Evolutionary conservation across 2,113 vertebrate genomes (phyloP).

Genomic region (Nothocercus nigrocapillus): DNA sequence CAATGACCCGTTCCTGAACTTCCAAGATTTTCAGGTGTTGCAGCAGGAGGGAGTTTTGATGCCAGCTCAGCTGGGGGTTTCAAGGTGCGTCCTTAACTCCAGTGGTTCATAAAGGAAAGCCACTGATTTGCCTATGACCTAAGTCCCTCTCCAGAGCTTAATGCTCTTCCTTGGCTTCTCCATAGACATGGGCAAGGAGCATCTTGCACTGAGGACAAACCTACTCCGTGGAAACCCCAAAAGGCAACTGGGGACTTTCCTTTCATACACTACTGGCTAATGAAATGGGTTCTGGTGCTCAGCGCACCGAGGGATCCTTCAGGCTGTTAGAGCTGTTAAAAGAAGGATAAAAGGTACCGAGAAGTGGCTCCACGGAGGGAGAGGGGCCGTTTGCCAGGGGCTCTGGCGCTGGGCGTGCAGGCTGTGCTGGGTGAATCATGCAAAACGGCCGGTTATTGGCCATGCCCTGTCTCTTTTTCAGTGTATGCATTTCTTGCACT

Average conservation of each 20-base stretch:
- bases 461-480: not conserved
- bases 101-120: not conserved
- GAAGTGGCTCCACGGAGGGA: not conserved
- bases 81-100: not conserved
- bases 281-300: not conserved
- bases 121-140: fast-evolving
- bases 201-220: not conserved
- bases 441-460: not conserved
- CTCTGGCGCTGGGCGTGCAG: not conserved
- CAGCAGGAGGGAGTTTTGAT: not conserved
- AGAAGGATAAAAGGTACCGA: not conserved
- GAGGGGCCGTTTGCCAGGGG: not conserved
- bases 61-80: not conserved
- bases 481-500: not conserved
- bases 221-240: not conserved
- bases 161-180: fast-evolving
- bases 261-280: not conserved
- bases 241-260: not conserved
- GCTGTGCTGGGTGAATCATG: not conserved
- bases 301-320: fast-evolving
- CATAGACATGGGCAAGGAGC: not conserved
- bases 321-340: not conserved
- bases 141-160: not conserved
- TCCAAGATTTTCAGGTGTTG: not conserved
- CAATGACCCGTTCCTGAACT: not conserved